Percentiles rank a stretch among this genome's conserved stretches.
phyloP scores from a whole-genome alignment of 2,113 vertebrate species.

The Leucopsar rothschildi region DNA sequence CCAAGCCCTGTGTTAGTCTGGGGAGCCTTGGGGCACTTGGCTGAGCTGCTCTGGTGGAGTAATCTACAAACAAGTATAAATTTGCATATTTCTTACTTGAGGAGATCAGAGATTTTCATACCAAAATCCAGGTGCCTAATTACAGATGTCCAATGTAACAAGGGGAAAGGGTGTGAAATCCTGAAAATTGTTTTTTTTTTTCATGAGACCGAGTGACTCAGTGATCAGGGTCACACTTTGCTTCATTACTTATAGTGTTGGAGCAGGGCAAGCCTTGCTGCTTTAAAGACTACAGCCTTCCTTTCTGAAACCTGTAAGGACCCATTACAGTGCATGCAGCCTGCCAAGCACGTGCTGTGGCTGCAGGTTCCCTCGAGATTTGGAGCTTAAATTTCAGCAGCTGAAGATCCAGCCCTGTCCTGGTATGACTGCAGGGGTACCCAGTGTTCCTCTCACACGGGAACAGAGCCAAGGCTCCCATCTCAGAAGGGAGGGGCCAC shows the following conservation, averaged over 20 bases:
- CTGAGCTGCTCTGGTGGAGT: background rate
- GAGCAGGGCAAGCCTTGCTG: background rate
- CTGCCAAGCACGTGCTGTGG: background rate
- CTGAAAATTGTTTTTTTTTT: background rate
- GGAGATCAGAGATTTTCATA: background rate
- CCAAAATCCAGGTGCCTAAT: background rate
- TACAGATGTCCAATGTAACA: background rate
- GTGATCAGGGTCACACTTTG: background rate
- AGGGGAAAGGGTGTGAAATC: background rate
- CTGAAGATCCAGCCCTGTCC: background rate
- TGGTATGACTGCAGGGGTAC: rapidly evolving
- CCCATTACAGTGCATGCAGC: rapidly evolving
- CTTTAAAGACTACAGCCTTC: background rate
- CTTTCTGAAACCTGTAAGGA: background rate
- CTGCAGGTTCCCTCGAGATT: background rate
- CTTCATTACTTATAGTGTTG: background rate
- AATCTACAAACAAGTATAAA: background rate
- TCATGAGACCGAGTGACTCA: background rate
- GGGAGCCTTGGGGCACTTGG: rapidly evolving
- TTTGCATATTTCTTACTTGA: background rate
- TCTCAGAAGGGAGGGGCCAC: background rate
- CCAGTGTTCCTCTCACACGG: rapidly evolving
- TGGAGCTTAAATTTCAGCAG: background rate
- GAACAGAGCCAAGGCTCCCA: rapidly evolving
- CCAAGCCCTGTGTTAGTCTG: background rate